Conservation (phyloP, 2,888 invertebrate species). For the Drosophila vallismaia region DNA sequence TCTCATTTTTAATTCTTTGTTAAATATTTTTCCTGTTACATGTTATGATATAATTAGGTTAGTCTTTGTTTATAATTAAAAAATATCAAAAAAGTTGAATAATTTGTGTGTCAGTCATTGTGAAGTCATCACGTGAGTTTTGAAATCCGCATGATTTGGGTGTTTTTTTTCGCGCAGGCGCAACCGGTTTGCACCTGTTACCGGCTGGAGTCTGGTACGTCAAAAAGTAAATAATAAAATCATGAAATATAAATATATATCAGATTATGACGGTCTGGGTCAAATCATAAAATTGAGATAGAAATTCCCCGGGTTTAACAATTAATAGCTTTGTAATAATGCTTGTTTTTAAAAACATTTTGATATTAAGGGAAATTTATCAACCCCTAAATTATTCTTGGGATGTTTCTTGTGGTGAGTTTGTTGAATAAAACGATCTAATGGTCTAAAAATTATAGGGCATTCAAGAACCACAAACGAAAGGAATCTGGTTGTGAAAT, state of each 20-base stretch:
- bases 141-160: constrained; percentile 17
- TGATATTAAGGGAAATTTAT: not conserved
- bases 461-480: constrained; percentile 6
- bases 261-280: not conserved
- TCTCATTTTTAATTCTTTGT: not conserved
- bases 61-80: constrained; percentile 1
- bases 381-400: not conserved
- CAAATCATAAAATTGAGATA: not conserved
- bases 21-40: not conserved
- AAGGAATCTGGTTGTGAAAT: constrained; percentile 1
- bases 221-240: constrained; percentile 15
- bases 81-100: constrained; percentile 20
- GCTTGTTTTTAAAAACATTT: not conserved
- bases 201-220: constrained; percentile 27
- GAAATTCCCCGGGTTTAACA: not conserved
- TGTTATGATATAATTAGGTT: not conserved
- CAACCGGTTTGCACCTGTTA: constrained; percentile 53
- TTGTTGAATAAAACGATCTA: constrained; percentile 34
- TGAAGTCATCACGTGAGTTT: constrained; percentile 30
- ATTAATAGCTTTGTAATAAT: too few species aligned
- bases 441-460: constrained; percentile 20
- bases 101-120: constrained; percentile 2
- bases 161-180: constrained; percentile 49
- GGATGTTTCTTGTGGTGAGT: not conserved
- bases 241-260: constrained; percentile 12